Conservation (phyloP, 2,113 vertebrate genomes). For the Hypocryptadius cinnamomeus region DNA sequence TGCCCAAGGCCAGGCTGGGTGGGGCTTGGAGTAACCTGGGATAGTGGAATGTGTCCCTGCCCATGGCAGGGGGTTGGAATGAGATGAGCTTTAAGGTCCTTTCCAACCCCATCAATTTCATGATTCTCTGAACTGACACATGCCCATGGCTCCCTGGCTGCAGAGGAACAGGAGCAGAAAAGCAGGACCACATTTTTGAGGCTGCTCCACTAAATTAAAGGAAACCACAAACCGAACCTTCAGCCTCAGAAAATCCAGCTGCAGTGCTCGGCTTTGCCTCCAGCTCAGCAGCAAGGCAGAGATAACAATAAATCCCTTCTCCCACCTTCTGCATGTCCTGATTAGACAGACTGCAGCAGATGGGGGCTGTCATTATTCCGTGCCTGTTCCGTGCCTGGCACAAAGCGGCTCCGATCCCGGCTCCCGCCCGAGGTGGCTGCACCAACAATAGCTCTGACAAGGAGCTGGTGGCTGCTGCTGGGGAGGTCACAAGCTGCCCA, state of each 20-base stretch:
- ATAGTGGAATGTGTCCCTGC: not conserved
- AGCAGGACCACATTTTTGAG: not conserved
- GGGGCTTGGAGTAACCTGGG: not conserved
- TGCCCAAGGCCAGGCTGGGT: fast-evolving
- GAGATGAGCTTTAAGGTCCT: not conserved
- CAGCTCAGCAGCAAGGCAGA: not conserved
- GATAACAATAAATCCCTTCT: conserved; percentile 44
- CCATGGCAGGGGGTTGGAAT: not conserved
- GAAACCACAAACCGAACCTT: not conserved
- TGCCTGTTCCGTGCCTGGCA: not conserved
- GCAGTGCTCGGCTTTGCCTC: not conserved
- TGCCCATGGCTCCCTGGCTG: not conserved
- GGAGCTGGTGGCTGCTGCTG: not conserved
- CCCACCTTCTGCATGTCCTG: not conserved
- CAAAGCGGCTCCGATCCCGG: not conserved
- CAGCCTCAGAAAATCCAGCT: not conserved
- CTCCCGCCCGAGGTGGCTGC: not conserved
- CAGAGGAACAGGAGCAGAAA: not conserved
- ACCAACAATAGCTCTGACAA: not conserved
- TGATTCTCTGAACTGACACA: not conserved
- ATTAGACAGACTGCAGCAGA: not conserved
- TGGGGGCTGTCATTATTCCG: not conserved
- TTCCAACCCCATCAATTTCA: not conserved
- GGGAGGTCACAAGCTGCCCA: not conserved
- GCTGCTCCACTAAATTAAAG: not conserved